Base-by-base conservation (phyloP, 2,888 invertebrate genomes). In the Drosophila phalerata region DNA sequence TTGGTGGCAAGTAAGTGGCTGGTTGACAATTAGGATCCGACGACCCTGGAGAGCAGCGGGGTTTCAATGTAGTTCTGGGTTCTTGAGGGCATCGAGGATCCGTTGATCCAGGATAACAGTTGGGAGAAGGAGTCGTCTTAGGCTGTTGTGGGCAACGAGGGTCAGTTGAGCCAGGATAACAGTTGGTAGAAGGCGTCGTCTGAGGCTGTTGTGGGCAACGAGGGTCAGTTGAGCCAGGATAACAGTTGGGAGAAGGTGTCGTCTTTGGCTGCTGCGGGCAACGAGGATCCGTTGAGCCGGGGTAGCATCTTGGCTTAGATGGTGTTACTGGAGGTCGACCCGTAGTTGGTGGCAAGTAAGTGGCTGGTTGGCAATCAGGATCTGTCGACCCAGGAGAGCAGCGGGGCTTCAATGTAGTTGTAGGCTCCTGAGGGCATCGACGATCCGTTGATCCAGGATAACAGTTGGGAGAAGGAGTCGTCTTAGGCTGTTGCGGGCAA, bases 101-200 rank as follows among this genome's bases (percentile, higher is more conserved):
- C 0, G 90, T 90, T 47, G 93, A 93, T 10, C 92, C 82, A 0
- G 91, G 90, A 56, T 90, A 91, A 55, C 52, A 83, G 0, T 30
- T 64, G 1, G 56, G 45, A 2, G 9, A 17, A 10, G 43, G 3
- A 3, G 47, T 57, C n/a, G 45, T 57, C 4, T 34, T 51, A 0
- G 60, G 40, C 10, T 30, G 10, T 9, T 48, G 38, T 3, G 60
- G 60, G 15, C 67, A 67, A 1, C 49, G 15, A 0, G 55, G 48
- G 49, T 3, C 61, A 8, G 55, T 48, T 8, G 66, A 66, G 2
- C 66, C 66, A 1, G 66, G 53, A 15, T 56, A 67, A 10, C 67
- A 67, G 1, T 15, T 49, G 89, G 90, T 64, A 4, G 60, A 10
- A 3, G 60, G 15, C 0, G 51, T 60, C 9, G 42, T 5, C 15